These are phyloP conservation scores for Lochmaea capreae DNA, from an alignment of 2,888 invertebrate genomes.

Conservation along the genomic window DNA sequence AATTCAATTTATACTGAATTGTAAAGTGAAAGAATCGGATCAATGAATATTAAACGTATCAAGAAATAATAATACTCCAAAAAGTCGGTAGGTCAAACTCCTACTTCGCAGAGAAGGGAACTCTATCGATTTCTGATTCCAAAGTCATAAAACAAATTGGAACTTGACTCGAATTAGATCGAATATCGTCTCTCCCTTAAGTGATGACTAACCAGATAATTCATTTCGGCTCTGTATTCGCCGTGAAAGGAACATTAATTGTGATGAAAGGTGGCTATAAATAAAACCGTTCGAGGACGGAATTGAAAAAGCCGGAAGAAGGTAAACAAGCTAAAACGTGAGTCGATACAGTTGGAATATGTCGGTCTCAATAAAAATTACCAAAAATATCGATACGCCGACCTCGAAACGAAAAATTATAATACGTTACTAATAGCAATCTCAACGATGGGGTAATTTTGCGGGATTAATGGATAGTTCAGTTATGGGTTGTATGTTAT, in stretches of 20 bases:
- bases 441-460: conserved; percentile 12
- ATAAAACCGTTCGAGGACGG: conserved; percentile 33
- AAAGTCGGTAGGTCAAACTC: not conserved
- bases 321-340: conserved; percentile 33
- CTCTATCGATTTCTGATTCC: conserved; percentile 54
- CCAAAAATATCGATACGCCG: conserved; percentile 14
- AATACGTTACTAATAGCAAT: conserved; percentile 10
- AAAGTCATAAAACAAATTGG: conserved; percentile 47
- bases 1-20: not conserved
- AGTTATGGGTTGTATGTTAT: conserved; percentile 2
- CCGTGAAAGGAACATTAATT: conserved; percentile 34
- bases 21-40: not conserved
- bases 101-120: not conserved
- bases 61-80: too few species aligned
- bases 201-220: conserved; percentile 39
- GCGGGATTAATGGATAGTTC: conserved; percentile 11
- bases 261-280: conserved; percentile 37
- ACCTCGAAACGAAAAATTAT: conserved; percentile 12
- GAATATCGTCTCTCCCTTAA: conserved; percentile 33
- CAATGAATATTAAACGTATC: conserved; percentile 8
- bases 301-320: conserved; percentile 35
- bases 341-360: conserved; percentile 26
- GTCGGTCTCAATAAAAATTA: conserved; percentile 12
- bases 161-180: conserved; percentile 39
- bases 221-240: conserved; percentile 33